phyloP scores from a whole-genome alignment of 2,888 invertebrate species.

The Drosophila borealis region DNA sequence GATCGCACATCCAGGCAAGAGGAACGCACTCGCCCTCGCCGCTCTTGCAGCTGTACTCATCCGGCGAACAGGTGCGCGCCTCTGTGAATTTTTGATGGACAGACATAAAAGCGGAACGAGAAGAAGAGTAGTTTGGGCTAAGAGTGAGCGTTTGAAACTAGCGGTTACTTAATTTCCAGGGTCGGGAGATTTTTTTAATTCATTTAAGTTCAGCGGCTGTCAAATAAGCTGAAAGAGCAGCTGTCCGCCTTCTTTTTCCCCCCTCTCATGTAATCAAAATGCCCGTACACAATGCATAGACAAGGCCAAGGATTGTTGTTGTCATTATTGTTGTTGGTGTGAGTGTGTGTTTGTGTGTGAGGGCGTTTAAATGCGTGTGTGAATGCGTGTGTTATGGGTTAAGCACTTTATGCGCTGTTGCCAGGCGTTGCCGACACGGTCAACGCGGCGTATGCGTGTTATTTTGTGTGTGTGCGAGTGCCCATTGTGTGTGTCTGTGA shows the following conservation, averaged over 20 bases:
- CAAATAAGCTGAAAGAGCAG: constrained; percentile 33
- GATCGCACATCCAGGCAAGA: constrained; percentile 97
- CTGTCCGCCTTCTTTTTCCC: constrained; percentile 22
- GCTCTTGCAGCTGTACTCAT: constrained; percentile 94
- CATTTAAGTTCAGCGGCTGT: constrained; percentile 42
- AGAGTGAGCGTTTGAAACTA: constrained; percentile 18
- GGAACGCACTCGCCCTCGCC: constrained; percentile 95
- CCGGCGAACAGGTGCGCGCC: constrained; percentile 92
- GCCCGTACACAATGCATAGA: constrained; percentile 54
- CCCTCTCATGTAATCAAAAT: constrained; percentile 37
- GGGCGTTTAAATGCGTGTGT: constrained; percentile 33
- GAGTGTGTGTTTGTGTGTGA: constrained; percentile 13
- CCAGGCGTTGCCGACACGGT: constrained; percentile 47
- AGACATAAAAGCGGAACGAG: constrained; percentile 64
- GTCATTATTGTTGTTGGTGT: neutral
- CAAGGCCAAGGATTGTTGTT: constrained; percentile 45
- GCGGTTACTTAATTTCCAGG: constrained; percentile 49
- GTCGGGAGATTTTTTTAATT: constrained; percentile 47
- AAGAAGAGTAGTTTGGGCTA: constrained; percentile 7
- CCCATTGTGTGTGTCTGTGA: constrained; percentile 3
- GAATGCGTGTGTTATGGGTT: constrained; percentile 53
- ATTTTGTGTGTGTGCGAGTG: constrained; percentile 15
- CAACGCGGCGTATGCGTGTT: constrained; percentile 63
- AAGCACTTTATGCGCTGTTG: constrained; percentile 62
- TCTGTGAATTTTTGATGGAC: constrained; percentile 86